A percentile compares a stretch with the other conserved stretches of the same genome.
Evolutionary conservation across 2,888 invertebrate genomes (phyloP).

Genomic region (Mechanitis mazaeus): DNA sequence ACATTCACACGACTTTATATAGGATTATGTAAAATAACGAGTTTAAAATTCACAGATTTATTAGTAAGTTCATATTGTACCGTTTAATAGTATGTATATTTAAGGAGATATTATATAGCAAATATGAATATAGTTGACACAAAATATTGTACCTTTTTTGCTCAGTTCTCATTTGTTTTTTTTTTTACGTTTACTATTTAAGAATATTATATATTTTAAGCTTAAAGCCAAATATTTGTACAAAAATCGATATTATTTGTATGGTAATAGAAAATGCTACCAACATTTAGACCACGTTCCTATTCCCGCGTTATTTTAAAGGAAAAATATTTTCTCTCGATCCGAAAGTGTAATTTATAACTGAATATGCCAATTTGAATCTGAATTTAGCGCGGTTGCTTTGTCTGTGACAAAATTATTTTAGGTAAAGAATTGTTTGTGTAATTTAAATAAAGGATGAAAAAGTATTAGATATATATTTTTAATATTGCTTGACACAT

Average conservation of each 20-base stretch:
- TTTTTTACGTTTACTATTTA: too few relatives aligned
- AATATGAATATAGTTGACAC: too few relatives aligned
- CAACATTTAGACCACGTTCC: constrained; percentile 16
- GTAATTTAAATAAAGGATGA: too few relatives aligned
- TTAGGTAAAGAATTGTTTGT: not conserved
- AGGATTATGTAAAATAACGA: not conserved
- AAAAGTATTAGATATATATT: too few relatives aligned
- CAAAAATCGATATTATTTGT: not conserved
- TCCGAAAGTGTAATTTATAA: constrained; percentile 23
- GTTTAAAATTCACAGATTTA: constrained; percentile 1
- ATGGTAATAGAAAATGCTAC: constrained; percentile 7
- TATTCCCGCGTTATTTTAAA: constrained; percentile 13
- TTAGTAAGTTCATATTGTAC: not conserved
- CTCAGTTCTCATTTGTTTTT: too few relatives aligned
- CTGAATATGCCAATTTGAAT: constrained; percentile 19
- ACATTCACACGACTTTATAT: constrained; percentile 1
- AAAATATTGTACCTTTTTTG: too few relatives aligned
- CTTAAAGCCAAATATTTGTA: too few relatives aligned
- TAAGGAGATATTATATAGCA: too few relatives aligned
- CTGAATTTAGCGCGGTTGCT: constrained; percentile 21
- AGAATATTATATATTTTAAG: too few relatives aligned
- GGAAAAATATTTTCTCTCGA: constrained; percentile 22
- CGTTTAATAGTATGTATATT: too few relatives aligned
- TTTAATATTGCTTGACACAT: too few relatives aligned
- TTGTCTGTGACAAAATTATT: constrained; percentile 3